A percentile compares a stretch with the other conserved stretches of the same genome.
Conservation (phyloP, 2,888 invertebrate species). For the Eilema depressum region DNA sequence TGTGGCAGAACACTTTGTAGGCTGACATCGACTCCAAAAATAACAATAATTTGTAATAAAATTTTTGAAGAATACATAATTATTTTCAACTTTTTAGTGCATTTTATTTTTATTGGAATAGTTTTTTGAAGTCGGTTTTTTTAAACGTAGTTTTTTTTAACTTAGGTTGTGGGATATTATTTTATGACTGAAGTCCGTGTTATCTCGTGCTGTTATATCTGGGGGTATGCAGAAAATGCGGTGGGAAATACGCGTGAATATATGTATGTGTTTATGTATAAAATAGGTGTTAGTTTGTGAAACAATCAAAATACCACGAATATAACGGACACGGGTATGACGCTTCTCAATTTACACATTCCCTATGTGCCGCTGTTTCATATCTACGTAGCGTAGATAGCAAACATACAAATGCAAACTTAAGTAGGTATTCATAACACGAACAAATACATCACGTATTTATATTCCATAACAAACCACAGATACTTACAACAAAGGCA, state of each 20-base stretch:
- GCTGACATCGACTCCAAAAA: too few species aligned
- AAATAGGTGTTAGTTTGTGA: neutral
- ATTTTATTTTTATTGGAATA: too few species aligned
- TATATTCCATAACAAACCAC: neutral
- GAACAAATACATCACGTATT: constrained; percentile 9
- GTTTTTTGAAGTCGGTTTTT: too few species aligned
- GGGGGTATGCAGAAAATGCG: too few species aligned
- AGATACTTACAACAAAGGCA: constrained; percentile 1
- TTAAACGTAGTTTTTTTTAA: too few species aligned
- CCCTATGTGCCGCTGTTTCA: neutral
- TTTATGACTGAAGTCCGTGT: neutral
- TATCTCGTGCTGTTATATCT: too few species aligned
- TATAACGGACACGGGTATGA: neutral
- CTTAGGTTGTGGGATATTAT: too few species aligned
- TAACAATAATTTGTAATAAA: too few species aligned
- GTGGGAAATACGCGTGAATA: too few species aligned
- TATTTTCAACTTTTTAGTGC: too few species aligned
- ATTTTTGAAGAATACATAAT: too few species aligned
- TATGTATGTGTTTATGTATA: neutral
- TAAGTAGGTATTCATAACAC: neutral
- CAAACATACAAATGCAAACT: constrained; percentile 7
- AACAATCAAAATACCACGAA: neutral
- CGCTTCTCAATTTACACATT: constrained; percentile 5
- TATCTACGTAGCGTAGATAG: neutral
- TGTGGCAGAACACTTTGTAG: too few species aligned